These are phyloP conservation scores for Sciurus carolinensis DNA, from an alignment of 2,797 vertebrate genomes.

Conservation along the genomic window DNA sequence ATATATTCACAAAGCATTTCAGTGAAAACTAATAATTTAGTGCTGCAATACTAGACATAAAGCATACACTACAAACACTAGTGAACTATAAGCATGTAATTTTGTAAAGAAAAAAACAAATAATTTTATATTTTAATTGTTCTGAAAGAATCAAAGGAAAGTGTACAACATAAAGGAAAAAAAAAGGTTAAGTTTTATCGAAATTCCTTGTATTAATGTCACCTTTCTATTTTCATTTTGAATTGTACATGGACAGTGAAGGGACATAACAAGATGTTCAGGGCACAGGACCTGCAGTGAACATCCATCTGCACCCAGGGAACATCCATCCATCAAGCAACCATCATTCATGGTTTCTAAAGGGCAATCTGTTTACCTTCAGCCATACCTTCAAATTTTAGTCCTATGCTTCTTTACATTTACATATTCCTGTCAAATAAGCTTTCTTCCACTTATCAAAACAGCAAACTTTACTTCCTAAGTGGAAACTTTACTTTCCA, in stretches of 20 bases:
- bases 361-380: neutral
- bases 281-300: neutral
- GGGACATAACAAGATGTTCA: neutral
- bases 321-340: neutral
- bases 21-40: neutral
- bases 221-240: neutral
- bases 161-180: neutral
- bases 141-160: constrained; percentile 5
- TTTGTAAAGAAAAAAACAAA: neutral
- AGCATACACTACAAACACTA: neutral
- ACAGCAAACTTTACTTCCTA: neutral
- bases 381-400: neutral
- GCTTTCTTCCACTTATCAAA: neutral
- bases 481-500: no score
- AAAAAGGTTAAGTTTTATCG: neutral
- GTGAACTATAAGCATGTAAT: neutral
- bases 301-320: neutral
- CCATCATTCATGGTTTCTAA: neutral
- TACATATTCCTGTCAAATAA: neutral
- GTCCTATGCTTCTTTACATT: neutral
- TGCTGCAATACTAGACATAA: neutral
- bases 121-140: neutral
- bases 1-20: neutral
- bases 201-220: neutral
- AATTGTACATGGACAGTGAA: neutral